Evolutionary conservation across 1,140 invertebrate species (phyloP).

Genomic region (Goniozus legneri): DNA sequence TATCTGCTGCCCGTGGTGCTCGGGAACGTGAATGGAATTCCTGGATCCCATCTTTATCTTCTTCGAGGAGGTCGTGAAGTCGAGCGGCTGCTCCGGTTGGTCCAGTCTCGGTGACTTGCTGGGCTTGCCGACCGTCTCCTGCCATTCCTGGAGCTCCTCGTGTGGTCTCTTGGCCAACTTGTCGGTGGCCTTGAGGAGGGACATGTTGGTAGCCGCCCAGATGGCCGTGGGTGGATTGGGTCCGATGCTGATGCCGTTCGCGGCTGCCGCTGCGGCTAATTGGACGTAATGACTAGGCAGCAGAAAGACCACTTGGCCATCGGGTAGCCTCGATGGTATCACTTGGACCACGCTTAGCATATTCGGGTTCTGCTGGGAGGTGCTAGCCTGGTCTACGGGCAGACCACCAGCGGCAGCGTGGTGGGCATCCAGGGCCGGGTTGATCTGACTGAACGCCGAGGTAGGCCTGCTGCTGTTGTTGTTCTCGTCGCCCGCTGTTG

Average conservation of each 20-base stretch:
- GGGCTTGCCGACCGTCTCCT: slow-evolving; percentile 23
- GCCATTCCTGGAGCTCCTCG: slow-evolving; percentile 33
- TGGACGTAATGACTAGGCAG: slow-evolving; percentile 58
- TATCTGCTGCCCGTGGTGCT: slow-evolving; percentile 27
- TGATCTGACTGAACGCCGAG: slow-evolving; percentile 44
- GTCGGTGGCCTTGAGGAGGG: slow-evolving; percentile 47
- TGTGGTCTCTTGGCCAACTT: slow-evolving; percentile 47
- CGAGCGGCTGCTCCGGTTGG: slow-evolving; percentile 43
- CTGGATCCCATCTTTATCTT: slow-evolving; percentile 32
- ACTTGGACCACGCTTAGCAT: slow-evolving; percentile 53
- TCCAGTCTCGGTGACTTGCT: slow-evolving; percentile 43
- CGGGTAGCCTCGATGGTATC: slow-evolving; percentile 55
- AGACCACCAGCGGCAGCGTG: slow-evolving; percentile 23
- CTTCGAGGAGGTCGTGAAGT: slow-evolving; percentile 46
- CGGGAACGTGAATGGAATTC: slow-evolving; percentile 5
- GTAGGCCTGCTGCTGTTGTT: slow-evolving; percentile 48
- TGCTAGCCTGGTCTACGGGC: slow-evolving; percentile 38
- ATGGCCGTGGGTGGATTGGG: slow-evolving; percentile 51
- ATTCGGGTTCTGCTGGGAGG: slow-evolving; percentile 43
- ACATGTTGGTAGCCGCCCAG: slow-evolving; percentile 53
- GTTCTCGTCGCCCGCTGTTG: slow-evolving; percentile 47
- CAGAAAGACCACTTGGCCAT: slow-evolving; percentile 59
- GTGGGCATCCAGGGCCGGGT: slow-evolving; percentile 30
- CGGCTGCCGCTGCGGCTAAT: slow-evolving; percentile 50
- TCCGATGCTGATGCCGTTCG: slow-evolving; percentile 50